phyloP scores from a whole-genome alignment of 2,888 invertebrate species.

The Drosophila affinis region DNA sequence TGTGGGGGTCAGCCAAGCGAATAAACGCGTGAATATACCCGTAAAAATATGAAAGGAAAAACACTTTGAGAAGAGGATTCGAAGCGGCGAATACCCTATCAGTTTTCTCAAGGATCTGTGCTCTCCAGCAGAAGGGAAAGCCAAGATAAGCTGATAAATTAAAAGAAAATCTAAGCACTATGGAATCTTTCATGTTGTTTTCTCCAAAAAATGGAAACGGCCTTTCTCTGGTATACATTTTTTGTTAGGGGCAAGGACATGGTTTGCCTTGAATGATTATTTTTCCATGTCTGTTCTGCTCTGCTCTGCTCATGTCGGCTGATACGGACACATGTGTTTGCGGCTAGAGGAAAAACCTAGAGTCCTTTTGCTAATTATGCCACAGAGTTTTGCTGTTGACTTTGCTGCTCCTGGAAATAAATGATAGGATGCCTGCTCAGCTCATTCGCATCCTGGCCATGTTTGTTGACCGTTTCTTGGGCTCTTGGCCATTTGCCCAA shows the following conservation, averaged over 20 bases:
- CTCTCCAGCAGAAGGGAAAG: neutral
- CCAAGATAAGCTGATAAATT: neutral
- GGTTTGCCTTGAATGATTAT: constrained; percentile 29
- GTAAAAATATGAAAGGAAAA: constrained; percentile 17
- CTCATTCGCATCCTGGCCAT: constrained; percentile 32
- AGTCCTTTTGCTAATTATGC: constrained; percentile 68
- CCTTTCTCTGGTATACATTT: constrained; percentile 9
- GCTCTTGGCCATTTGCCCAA: constrained; percentile 40
- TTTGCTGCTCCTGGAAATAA: constrained; percentile 53
- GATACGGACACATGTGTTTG: constrained; percentile 3
- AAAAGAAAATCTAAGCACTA: neutral
- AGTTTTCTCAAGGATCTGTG: neutral
- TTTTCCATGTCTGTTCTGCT: constrained; percentile 24
- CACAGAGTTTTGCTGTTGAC: constrained; percentile 47
- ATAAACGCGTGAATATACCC: constrained; percentile 30
- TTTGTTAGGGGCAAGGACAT: constrained; percentile 4
- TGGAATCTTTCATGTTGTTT: neutral
- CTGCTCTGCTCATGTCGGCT: constrained; percentile 1
- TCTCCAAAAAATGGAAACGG: constrained; percentile 3
- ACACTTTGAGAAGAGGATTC: neutral
- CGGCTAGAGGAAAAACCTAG: constrained; percentile 19
- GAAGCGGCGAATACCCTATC: constrained; percentile 21
- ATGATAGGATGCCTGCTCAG: constrained; percentile 50
- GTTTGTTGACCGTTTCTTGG: constrained; percentile 48
- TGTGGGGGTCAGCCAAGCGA: constrained; percentile 40